A percentile compares a stretch with the other conserved stretches of the same genome.
Conservation (phyloP, 2,113 vertebrate species). For the Origma solitaria region DNA sequence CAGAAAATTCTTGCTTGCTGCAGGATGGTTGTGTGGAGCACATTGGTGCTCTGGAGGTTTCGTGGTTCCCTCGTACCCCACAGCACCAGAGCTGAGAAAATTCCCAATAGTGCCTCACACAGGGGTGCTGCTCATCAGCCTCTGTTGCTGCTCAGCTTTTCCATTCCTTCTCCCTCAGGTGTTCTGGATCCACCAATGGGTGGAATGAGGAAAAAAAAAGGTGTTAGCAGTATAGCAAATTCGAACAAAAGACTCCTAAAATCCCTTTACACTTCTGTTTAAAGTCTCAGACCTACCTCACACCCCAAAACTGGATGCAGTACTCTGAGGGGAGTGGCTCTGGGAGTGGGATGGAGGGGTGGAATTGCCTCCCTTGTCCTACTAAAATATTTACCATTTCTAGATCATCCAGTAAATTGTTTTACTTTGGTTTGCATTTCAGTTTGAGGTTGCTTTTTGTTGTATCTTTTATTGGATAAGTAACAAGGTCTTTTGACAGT, state of each 20-base stretch:
- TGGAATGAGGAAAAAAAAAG: not conserved
- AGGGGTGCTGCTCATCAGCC: not conserved
- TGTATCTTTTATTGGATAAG: not conserved
- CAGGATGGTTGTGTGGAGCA: not conserved
- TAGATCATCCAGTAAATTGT: not conserved
- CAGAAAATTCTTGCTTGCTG: not conserved
- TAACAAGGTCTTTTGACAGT: not conserved
- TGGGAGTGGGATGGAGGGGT: not conserved
- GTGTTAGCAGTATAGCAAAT: not conserved
- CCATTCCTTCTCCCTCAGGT: not conserved
- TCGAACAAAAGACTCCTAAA: not conserved
- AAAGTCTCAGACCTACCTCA: not conserved
- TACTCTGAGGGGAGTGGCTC: not conserved
- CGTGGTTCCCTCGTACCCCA: fast-evolving
- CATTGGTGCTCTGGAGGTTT: not conserved
- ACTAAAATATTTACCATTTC: not conserved
- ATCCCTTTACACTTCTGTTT: not conserved
- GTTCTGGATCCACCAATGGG: not conserved
- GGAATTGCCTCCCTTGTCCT: not conserved
- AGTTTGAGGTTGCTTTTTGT: not conserved
- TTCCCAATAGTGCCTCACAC: not conserved
- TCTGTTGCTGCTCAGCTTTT: not conserved
- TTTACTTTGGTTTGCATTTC: not conserved
- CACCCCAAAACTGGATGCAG: not conserved
- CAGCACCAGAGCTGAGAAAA: not conserved